A percentile compares a stretch with the other conserved stretches of the same genome.
These are phyloP conservation scores for Okapia johnstoni DNA, from an alignment of 2,113 vertebrate genomes.

Conservation along the genomic window DNA sequence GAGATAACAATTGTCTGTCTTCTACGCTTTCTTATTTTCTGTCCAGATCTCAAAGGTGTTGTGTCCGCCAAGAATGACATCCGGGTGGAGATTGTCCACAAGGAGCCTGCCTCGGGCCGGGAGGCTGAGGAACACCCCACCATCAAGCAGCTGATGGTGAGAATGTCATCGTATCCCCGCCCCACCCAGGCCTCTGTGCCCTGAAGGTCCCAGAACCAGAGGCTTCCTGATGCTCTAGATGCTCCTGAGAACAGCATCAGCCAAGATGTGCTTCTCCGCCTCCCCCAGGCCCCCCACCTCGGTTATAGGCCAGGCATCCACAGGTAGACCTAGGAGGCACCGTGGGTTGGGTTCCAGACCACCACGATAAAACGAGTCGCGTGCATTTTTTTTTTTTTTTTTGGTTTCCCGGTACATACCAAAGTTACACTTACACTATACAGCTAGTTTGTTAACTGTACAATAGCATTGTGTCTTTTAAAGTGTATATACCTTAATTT, in stretches of 20 bases:
- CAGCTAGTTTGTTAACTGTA: background rate
- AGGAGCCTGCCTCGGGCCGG: slow-evolving; percentile 91
- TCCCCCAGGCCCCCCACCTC: background rate
- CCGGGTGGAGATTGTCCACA: slow-evolving; percentile 97
- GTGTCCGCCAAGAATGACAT: slow-evolving; percentile 99
- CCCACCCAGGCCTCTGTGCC: background rate
- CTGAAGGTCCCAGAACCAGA: slow-evolving; percentile 20
- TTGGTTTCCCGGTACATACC: background rate
- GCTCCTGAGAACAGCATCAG: background rate
- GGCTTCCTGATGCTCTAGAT: background rate
- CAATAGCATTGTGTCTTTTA: background rate
- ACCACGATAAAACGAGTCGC: background rate
- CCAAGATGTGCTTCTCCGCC: background rate
- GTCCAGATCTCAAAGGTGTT: slow-evolving; percentile 94
- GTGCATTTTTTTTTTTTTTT: background rate
- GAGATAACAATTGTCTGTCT: background rate
- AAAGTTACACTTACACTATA: background rate
- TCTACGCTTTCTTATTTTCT: slow-evolving; percentile 13
- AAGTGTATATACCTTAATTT: background rate
- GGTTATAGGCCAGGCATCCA: background rate
- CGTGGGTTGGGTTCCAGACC: background rate
- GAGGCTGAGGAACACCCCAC: slow-evolving; percentile 92
- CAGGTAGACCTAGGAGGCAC: background rate
- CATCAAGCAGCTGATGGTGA: slow-evolving; percentile 99
- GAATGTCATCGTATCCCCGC: slow-evolving; percentile 58